Base-by-base conservation (phyloP, 2,113 vertebrate genomes). In the Chinchilla lanigera region DNA sequence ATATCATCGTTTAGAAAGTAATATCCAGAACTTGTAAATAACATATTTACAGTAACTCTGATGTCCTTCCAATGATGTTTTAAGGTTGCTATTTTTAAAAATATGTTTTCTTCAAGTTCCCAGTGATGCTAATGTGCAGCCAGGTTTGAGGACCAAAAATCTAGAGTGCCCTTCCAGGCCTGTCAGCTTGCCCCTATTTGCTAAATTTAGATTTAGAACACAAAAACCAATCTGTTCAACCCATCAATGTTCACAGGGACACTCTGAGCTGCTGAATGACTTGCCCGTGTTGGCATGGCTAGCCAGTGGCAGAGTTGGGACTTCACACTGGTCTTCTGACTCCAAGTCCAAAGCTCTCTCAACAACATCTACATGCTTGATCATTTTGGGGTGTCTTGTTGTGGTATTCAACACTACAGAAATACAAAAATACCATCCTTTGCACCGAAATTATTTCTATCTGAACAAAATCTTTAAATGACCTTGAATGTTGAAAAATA, bases 281-380 rank as follows among this genome's bases (percentile, higher is more conserved):
- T 52, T 89, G 47, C 65, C 50, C n/a, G 14, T 3, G 1, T 44
- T 89, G 73, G 5, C 54, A 17, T 80, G 47, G 33, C 80, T 81
- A 56, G 35, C 81, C 54, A 73, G 44, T 7, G 6, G 58, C 80
- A 96, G 92, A 93, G 61, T 60, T 95, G 87, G 63, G 85, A 92
- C 89, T 96, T 96, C 69, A n/a, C 33, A 38, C 33, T 67, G 81
- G 50, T 92, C 75, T 97, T 97, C 96, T 97, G 96, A 96, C 96
- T 97, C 95, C 95, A 97, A 92, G 95, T 96, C 95, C 95, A 97
- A 93, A 93, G 83, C 63, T 94, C 12, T 93, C 56, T 77, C 35
- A 19, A 2, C 63, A 50, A 89, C 5, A 4, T 90, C 44, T 24
- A 28, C 44, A 56, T 81, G 38, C 14, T n/a, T 65, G 81, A 78